Conservation (phyloP, 2,113 vertebrate genomes). For the Crypturellus undulatus region DNA sequence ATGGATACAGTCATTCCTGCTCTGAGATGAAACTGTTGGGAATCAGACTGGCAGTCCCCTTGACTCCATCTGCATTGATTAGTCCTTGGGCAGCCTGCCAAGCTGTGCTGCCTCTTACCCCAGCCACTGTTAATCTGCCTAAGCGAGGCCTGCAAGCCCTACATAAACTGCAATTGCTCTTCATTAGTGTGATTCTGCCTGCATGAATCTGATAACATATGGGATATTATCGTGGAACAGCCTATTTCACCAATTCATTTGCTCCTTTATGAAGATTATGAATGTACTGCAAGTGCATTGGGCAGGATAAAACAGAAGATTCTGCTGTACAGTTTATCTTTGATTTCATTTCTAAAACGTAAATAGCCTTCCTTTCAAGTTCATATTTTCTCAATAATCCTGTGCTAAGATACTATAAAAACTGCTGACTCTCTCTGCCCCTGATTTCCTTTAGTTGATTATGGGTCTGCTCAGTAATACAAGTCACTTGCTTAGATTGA, state of each 20-base stretch:
- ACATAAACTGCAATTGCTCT: conserved; percentile 78
- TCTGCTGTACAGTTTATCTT: conserved; percentile 6
- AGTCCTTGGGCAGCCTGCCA: conserved; percentile 78
- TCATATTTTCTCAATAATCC: conserved; percentile 33
- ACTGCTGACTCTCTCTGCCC: conserved; percentile 26
- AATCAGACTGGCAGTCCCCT: conserved; percentile 72
- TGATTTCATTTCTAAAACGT: conserved; percentile 33
- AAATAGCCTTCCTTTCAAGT: conserved; percentile 41
- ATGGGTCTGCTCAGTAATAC: neutral
- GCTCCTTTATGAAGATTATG: conserved; percentile 68
- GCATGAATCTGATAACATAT: conserved; percentile 74
- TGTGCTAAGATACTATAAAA: neutral
- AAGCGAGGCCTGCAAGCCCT: conserved; percentile 63
- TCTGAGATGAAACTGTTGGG: conserved; percentile 58
- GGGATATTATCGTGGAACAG: conserved; percentile 71
- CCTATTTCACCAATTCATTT: conserved; percentile 62
- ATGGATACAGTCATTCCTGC: conserved; percentile 57
- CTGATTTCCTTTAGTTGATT: neutral
- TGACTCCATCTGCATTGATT: conserved; percentile 82
- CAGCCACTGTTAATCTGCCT: conserved; percentile 65
- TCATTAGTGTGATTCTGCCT: conserved; percentile 75
- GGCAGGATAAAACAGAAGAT: conserved; percentile 18
- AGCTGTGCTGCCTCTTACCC: conserved; percentile 63
- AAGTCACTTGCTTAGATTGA: conserved; percentile 4
- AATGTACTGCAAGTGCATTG: conserved; percentile 52